These are phyloP conservation scores for Hyposoter didymator DNA, from an alignment of 2,888 invertebrate species.

Conservation along the genomic window DNA sequence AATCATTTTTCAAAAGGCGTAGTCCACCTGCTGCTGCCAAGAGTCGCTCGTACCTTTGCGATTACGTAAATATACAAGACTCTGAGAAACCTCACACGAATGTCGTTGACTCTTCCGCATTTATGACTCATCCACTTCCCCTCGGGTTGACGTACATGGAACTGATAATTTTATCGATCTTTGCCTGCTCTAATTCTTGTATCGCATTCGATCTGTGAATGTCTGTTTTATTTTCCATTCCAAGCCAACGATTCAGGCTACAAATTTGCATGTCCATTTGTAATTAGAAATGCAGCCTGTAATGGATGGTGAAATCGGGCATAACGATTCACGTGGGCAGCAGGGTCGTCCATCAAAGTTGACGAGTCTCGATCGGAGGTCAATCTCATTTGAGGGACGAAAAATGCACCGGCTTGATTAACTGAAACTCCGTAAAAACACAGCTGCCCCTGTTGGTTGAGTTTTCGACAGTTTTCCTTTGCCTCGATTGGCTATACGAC, in stretches of 20 bases:
- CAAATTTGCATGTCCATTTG: not conserved
- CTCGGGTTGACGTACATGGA: conserved; percentile 8
- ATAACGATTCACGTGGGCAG: too few relatives aligned
- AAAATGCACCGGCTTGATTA: too few relatives aligned
- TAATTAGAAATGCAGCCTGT: too few relatives aligned
- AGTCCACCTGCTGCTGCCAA: conserved; percentile 49
- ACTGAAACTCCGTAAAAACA: too few relatives aligned
- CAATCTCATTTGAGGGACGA: too few relatives aligned
- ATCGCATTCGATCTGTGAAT: not conserved
- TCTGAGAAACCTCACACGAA: not conserved
- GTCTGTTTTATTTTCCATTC: conserved; percentile 1
- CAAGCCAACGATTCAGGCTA: not conserved
- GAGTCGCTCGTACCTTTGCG: conserved; percentile 16
- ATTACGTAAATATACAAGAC: conserved; percentile 50
- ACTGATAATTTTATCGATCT: conserved; percentile 33
- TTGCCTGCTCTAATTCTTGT: conserved; percentile 14
- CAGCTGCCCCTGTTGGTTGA: too few relatives aligned
- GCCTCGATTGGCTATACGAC: too few relatives aligned
- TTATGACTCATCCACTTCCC: conserved; percentile 36
- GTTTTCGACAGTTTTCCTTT: too few relatives aligned
- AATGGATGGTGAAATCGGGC: too few relatives aligned
- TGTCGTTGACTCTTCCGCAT: conserved; percentile 52
- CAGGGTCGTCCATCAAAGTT: too few relatives aligned
- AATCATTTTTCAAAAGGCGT: conserved; percentile 30
- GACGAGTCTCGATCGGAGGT: too few relatives aligned